These are phyloP conservation scores for Hydrocynus forskahlii DNA, from an alignment of 2,797 vertebrate species.

Conservation along the genomic window DNA sequence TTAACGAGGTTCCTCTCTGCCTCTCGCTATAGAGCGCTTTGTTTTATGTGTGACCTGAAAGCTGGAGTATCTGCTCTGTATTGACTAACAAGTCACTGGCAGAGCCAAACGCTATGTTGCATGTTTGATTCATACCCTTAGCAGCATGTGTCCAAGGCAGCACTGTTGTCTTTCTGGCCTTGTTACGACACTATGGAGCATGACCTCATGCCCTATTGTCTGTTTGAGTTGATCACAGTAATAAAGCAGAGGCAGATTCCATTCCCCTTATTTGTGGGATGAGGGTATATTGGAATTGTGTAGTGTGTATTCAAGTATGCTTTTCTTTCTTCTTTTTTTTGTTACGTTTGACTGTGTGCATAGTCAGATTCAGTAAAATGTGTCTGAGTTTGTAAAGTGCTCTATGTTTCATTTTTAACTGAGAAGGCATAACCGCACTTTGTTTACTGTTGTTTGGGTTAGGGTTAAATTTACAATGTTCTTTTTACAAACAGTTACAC, in stretches of 20 bases:
- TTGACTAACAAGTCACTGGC: slow-evolving; percentile 80
- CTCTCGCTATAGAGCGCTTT: slow-evolving; percentile 56
- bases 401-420: no score
- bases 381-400: no score
- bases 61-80: slow-evolving; percentile 71
- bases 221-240: slow-evolving; percentile 80
- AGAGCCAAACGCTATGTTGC: slow-evolving; percentile 64
- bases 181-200: slow-evolving; percentile 72
- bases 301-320: slow-evolving; percentile 25
- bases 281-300: slow-evolving; percentile 59
- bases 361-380: no score
- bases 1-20: slow-evolving; percentile 70
- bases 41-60: slow-evolving; percentile 74
- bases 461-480: no score
- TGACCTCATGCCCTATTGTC: slow-evolving; percentile 76
- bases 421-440: no score
- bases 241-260: slow-evolving; percentile 74
- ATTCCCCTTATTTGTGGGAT: slow-evolving; percentile 60
- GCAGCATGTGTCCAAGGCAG: slow-evolving; percentile 48
- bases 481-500: no score
- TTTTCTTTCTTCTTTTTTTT: background rate
- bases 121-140: slow-evolving; percentile 76
- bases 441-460: no score
- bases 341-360: background rate
- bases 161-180: slow-evolving; percentile 60